phyloP scores from a whole-genome alignment of 35 echinoderm and acorn worm genomes.

The Strongylocentrotus purpuratus region DNA sequence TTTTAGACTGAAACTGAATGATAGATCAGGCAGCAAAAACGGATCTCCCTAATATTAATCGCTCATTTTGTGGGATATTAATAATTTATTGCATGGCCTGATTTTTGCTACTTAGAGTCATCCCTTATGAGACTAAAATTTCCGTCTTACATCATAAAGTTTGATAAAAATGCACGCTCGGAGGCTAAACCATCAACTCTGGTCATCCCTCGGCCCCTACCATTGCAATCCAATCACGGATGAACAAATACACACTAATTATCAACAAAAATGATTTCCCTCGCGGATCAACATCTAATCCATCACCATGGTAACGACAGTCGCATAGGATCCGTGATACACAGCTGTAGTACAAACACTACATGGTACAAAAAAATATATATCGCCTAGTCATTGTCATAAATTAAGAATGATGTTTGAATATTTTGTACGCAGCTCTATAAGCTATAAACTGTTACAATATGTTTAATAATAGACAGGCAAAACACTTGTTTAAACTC shows the following conservation, averaged over 20 bases:
- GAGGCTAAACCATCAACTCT: not conserved
- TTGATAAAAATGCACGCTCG: not conserved
- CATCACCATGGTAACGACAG: not conserved
- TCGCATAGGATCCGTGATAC: not conserved
- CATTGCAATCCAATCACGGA: not conserved
- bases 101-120: no score
- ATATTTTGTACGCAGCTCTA: no score
- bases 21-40: not conserved
- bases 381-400: no score
- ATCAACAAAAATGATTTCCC: slow-evolving; percentile 10
- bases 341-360: not conserved
- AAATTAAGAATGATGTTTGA: no score
- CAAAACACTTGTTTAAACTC: no score
- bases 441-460: no score
- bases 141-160: not conserved
- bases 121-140: not conserved
- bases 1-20: no score
- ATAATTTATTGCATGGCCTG: no score
- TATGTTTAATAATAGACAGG: no score
- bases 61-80: not conserved
- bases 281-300: not conserved
- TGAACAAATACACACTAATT: slow-evolving; percentile 19
- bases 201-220: not conserved
- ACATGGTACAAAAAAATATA: no score
- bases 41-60: not conserved